Evolutionary conservation across 2,113 vertebrate genomes (phyloP).

Genomic region (Actenoides hombroni): DNA sequence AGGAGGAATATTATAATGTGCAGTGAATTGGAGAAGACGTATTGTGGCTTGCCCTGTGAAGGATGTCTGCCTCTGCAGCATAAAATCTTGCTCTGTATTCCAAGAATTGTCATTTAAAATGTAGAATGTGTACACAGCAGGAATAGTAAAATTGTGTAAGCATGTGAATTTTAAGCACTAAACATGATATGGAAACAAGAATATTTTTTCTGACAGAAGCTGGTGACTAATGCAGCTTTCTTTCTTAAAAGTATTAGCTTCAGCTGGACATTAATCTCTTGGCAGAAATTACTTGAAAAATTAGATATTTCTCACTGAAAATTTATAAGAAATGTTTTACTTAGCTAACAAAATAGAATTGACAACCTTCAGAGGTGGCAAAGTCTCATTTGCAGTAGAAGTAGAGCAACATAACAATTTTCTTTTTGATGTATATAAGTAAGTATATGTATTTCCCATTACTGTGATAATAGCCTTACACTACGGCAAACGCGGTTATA

Average conservation of each 20-base stretch:
- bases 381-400: not conserved
- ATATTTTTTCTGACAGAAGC: not conserved
- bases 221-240: not conserved
- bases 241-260: not conserved
- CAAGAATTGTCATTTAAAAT: slow-evolving; percentile 43
- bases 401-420: not conserved
- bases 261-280: slow-evolving; percentile 12
- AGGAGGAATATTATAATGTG: slow-evolving; percentile 8
- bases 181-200: not conserved
- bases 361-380: not conserved
- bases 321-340: not conserved
- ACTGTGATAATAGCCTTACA: slow-evolving; percentile 27
- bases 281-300: slow-evolving; percentile 23
- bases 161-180: slow-evolving; percentile 29
- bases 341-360: not conserved
- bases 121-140: slow-evolving; percentile 8
- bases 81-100: slow-evolving; percentile 23
- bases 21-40: not conserved
- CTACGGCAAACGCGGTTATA: slow-evolving; percentile 37
- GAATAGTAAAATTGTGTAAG: slow-evolving; percentile 14
- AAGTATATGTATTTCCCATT: slow-evolving; percentile 6
- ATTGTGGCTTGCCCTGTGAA: slow-evolving; percentile 13
- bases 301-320: slow-evolving; percentile 14
- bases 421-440: slow-evolving; percentile 16
- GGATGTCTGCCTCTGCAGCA: not conserved